Percentiles rank a stretch among this genome's conserved stretches.
Conservation (phyloP, 2,888 invertebrate species). For the Julus scanicus region DNA sequence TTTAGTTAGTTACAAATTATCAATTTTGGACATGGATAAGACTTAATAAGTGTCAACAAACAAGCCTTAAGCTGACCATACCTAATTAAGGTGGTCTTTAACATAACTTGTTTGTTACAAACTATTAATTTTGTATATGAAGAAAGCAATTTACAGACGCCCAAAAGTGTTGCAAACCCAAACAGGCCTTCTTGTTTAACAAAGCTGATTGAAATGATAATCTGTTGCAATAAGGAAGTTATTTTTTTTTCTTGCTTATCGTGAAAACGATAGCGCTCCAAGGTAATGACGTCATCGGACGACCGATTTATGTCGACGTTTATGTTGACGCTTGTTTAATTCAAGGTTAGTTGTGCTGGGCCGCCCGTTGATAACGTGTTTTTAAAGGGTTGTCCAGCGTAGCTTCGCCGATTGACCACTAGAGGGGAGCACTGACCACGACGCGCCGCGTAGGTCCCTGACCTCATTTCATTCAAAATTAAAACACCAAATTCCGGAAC, state of each 20-base stretch:
- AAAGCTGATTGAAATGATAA: constrained; percentile 8
- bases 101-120: too few relatives aligned
- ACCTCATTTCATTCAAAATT: constrained; percentile 6
- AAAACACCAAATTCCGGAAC: background rate
- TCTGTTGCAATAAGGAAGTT: constrained; percentile 13
- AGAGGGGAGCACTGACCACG: constrained; percentile 31
- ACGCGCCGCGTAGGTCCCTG: background rate
- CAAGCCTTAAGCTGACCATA: too few relatives aligned
- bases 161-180: background rate
- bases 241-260: background rate
- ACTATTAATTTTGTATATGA: too few relatives aligned
- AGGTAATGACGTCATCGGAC: constrained; percentile 19
- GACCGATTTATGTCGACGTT: background rate
- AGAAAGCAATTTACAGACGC: background rate
- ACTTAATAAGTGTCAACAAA: too few relatives aligned
- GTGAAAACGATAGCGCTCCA: constrained; percentile 4
- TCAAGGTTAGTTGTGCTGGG: background rate
- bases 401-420: constrained; percentile 14
- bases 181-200: background rate
- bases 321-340: background rate
- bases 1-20: too few relatives aligned
- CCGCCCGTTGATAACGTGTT: background rate
- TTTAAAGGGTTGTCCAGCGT: constrained; percentile 4
- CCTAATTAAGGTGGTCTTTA: too few relatives aligned
- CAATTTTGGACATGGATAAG: too few relatives aligned